phyloP scores from a whole-genome alignment of 2,797 vertebrate species.

The Crypturellus tataupa region DNA sequence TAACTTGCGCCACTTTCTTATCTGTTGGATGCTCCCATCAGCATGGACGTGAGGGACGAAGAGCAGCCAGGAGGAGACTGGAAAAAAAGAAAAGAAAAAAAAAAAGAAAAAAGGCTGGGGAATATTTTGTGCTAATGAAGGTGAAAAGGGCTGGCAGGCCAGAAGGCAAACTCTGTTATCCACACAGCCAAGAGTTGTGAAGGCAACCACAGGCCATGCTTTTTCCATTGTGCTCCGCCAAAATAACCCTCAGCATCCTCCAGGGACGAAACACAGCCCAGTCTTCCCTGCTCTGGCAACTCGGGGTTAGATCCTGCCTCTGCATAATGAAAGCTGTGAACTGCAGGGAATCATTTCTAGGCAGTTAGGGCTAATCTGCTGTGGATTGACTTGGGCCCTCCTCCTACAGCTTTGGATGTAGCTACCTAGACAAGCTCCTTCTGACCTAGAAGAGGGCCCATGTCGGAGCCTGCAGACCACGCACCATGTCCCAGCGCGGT shows the following conservation, averaged over 20 bases:
- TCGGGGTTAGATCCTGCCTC: constrained; percentile 9
- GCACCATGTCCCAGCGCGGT: background rate
- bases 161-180: constrained; percentile 60
- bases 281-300: background rate
- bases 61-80: background rate
- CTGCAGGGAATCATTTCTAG: background rate
- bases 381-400: background rate
- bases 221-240: constrained; percentile 64
- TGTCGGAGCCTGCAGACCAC: background rate
- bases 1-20: constrained; percentile 44
- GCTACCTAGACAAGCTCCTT: background rate
- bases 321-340: background rate
- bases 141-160: constrained; percentile 34
- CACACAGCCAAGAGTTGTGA: constrained; percentile 34
- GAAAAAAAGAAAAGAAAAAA: too few species aligned
- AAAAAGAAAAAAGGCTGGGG: background rate
- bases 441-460: background rate
- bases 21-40: constrained; percentile 39
- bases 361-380: background rate
- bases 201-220: constrained; percentile 42
- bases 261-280: constrained; percentile 36
- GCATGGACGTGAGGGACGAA: background rate
- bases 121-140: constrained; percentile 47
- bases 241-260: constrained; percentile 48
- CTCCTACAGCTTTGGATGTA: background rate